These are phyloP conservation scores for Tryphoninae sp. DNA, from an alignment of 2,888 invertebrate species.

Conservation along the genomic window DNA sequence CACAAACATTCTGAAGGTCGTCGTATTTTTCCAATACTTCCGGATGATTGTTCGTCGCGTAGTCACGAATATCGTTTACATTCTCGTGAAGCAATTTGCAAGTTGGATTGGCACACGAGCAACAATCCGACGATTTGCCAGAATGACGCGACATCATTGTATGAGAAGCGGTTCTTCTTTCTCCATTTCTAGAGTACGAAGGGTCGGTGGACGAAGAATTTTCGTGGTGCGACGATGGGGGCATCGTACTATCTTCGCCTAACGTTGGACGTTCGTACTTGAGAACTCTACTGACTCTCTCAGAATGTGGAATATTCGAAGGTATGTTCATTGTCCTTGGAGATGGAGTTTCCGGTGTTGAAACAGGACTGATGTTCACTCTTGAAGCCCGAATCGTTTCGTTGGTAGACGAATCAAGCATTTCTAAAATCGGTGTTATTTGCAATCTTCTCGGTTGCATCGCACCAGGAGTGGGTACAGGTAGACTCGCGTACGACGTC, in stretches of 20 bases:
- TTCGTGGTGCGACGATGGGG: conserved; percentile 58
- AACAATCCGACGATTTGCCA: conserved; percentile 60
- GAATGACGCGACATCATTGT: conserved; percentile 24
- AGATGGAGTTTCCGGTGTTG: conserved; percentile 79
- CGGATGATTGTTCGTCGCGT: conserved; percentile 70
- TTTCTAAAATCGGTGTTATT: conserved; percentile 76
- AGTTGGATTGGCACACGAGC: conserved; percentile 73
- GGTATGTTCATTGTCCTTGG: conserved; percentile 76
- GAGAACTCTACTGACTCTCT: conserved; percentile 69
- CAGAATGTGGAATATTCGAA: conserved; percentile 74
- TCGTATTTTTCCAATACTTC: conserved; percentile 80
- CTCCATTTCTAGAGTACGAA: conserved; percentile 49
- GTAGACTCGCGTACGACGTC: conserved; percentile 78
- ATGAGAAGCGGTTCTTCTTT: neutral
- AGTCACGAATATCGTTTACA: conserved; percentile 66
- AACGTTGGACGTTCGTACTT: conserved; percentile 49
- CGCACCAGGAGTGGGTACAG: conserved; percentile 66
- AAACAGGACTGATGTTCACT: conserved; percentile 76
- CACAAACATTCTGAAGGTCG: conserved; percentile 83
- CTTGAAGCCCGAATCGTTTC: conserved; percentile 66
- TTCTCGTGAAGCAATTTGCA: conserved; percentile 72
- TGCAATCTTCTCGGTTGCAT: conserved; percentile 63
- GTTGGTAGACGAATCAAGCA: conserved; percentile 74
- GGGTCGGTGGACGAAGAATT: conserved; percentile 65
- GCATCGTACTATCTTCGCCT: conserved; percentile 35